These are phyloP conservation scores for Lepidochrysops patricia DNA, from an alignment of 2,888 invertebrate genomes.

Conservation along the genomic window DNA sequence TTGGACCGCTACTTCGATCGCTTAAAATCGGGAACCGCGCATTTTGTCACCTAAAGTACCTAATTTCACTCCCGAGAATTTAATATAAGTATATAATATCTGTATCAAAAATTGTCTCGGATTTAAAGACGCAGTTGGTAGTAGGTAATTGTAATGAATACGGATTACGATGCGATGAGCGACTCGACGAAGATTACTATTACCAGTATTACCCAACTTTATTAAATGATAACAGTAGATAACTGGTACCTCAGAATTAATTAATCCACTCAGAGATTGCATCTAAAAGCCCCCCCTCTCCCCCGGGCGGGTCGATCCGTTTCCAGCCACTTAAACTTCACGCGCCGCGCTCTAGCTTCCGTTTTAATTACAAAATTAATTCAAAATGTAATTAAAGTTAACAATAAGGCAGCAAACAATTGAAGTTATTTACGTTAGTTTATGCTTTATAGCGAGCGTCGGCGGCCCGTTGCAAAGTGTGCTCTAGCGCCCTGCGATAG, in stretches of 20 bases:
- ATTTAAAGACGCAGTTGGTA: not conserved
- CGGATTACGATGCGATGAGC: not conserved
- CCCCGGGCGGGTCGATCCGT: constrained; percentile 60
- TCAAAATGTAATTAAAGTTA: constrained; percentile 77
- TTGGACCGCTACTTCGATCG: not conserved
- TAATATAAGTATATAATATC: too few species aligned
- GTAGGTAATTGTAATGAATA: not conserved
- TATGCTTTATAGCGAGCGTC: constrained; percentile 45
- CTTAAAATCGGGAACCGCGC: not conserved
- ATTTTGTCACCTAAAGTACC: too few species aligned
- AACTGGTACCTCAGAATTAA: constrained; percentile 74
- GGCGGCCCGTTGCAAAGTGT: constrained; percentile 44
- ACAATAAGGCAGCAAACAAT: constrained; percentile 76
- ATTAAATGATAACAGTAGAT: constrained; percentile 73
- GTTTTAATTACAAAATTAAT: constrained; percentile 77
- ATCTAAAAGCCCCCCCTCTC: constrained; percentile 50
- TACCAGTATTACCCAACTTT: constrained; percentile 57
- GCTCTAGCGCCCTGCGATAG: constrained; percentile 21
- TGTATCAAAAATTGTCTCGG: too few species aligned
- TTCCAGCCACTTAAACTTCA: constrained; percentile 75
- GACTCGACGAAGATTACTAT: constrained; percentile 44
- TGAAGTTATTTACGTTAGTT: constrained; percentile 76
- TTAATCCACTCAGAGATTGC: constrained; percentile 75
- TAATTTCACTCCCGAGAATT: too few species aligned
- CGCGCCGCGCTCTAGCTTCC: constrained; percentile 75